Evolutionary conservation across 2,888 invertebrate species (phyloP).

Genomic region (Noctuana brunneofusca): DNA sequence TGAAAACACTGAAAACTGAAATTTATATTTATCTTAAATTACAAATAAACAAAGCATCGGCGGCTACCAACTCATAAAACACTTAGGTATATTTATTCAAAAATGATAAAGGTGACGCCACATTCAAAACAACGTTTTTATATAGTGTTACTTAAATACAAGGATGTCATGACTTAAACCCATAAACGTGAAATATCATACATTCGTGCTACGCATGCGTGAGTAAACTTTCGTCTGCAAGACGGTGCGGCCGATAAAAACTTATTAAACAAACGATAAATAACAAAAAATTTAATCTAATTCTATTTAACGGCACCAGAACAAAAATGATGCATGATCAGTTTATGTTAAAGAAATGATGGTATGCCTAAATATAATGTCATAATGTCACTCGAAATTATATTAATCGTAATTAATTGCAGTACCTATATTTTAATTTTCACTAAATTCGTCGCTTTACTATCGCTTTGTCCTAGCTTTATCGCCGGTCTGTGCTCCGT

Average conservation of each 20-base stretch:
- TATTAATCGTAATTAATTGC: too few species aligned
- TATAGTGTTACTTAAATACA: constrained; percentile 69
- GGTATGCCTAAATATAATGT: not conserved
- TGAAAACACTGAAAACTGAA: too few species aligned
- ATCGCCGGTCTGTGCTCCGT: too few species aligned
- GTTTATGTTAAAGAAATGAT: not conserved
- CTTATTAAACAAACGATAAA: constrained; percentile 37
- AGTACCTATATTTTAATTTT: too few species aligned
- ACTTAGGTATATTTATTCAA: constrained; percentile 36
- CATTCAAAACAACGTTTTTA: constrained; percentile 72
- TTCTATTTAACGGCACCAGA: constrained; percentile 17
- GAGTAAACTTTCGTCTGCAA: constrained; percentile 28
- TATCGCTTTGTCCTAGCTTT: too few species aligned
- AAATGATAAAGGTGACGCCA: constrained; percentile 43
- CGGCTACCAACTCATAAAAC: constrained; percentile 21
- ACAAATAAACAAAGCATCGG: constrained; percentile 1
- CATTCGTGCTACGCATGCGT: constrained; percentile 41
- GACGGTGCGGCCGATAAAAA: constrained; percentile 8
- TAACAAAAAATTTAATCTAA: constrained; percentile 40
- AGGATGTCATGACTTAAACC: constrained; percentile 77
- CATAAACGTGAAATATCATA: constrained; percentile 77
- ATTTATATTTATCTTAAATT: too few species aligned
- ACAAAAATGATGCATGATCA: constrained; percentile 24
- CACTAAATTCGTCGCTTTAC: too few species aligned
- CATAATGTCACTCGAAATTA: not conserved